Evolutionary conservation across 2,113 vertebrate species (phyloP).

Genomic region (Porphyrio hochstetteri): DNA sequence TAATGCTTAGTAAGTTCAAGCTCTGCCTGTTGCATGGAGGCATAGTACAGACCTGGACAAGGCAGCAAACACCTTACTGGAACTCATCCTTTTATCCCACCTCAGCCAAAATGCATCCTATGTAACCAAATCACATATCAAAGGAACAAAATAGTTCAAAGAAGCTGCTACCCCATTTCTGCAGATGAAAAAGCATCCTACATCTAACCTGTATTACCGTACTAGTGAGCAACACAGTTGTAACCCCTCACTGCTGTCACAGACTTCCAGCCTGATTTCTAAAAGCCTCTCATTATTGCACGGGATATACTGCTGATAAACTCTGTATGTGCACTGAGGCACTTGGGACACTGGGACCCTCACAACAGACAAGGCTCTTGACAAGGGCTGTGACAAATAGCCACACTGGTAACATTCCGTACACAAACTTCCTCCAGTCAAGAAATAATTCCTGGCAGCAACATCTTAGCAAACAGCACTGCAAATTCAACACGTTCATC

Average conservation of each 20-base stretch:
- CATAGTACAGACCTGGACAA: background rate
- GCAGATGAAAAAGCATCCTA: background rate
- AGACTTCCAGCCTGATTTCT: background rate
- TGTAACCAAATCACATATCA: background rate
- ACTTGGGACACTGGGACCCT: background rate
- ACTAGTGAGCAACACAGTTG: background rate
- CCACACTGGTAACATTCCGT: background rate
- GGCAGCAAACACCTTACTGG: fast-evolving
- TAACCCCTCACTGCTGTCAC: background rate
- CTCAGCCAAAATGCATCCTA: background rate
- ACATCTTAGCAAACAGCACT: background rate
- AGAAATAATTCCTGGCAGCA: background rate
- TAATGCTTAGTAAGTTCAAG: background rate
- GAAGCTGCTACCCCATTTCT: background rate
- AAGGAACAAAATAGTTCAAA: background rate
- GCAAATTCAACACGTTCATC: background rate
- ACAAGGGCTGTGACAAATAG: background rate
- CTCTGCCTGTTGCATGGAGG: background rate
- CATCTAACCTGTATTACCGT: background rate
- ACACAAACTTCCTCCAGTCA: background rate
- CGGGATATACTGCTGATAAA: too few relatives aligned
- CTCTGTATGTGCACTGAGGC: too few relatives aligned
- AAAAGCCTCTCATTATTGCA: background rate
- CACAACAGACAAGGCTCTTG: background rate
- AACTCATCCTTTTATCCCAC: background rate